Percentiles rank a stretch among this genome's conserved stretches.
Conservation (phyloP, 2,797 vertebrate genomes). For the Gephyroberyx darwinii region DNA sequence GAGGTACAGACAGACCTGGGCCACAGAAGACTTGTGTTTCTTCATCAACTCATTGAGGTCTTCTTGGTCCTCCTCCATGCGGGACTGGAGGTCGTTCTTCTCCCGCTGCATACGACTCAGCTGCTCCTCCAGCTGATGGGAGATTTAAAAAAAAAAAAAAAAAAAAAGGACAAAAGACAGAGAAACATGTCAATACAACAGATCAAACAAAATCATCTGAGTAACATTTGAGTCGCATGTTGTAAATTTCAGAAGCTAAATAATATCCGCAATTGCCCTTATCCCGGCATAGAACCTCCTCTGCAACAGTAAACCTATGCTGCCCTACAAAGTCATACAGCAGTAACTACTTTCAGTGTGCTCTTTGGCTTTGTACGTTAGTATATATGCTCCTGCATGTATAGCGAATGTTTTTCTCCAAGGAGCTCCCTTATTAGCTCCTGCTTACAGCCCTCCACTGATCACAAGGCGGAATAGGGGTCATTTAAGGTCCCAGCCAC, state of each 20-base stretch:
- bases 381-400: not conserved
- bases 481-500: conserved; percentile 37
- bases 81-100: conserved; percentile 94
- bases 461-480: conserved; percentile 25
- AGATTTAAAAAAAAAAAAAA: conserved; percentile 33
- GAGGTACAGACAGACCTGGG: conserved; percentile 84
- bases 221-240: too few relatives aligned
- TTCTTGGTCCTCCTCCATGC: conserved; percentile 97
- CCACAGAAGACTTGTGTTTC: conserved; percentile 94
- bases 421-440: conserved; percentile 19
- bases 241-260: too few relatives aligned
- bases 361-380: not conserved
- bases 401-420: not conserved
- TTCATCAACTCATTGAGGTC: conserved; percentile 98
- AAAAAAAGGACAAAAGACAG: not conserved
- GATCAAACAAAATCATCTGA: not conserved
- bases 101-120: conserved; percentile 94
- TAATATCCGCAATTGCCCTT: too few relatives aligned
- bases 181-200: not conserved
- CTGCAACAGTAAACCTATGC: too few relatives aligned
- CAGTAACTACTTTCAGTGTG: too few relatives aligned
- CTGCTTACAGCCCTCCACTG: conserved; percentile 26
- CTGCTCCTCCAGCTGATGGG: conserved; percentile 92
- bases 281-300: too few relatives aligned
- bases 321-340: too few relatives aligned